phyloP scores from a whole-genome alignment of 2,797 vertebrate genomes.

The Cichlasoma orientale region DNA sequence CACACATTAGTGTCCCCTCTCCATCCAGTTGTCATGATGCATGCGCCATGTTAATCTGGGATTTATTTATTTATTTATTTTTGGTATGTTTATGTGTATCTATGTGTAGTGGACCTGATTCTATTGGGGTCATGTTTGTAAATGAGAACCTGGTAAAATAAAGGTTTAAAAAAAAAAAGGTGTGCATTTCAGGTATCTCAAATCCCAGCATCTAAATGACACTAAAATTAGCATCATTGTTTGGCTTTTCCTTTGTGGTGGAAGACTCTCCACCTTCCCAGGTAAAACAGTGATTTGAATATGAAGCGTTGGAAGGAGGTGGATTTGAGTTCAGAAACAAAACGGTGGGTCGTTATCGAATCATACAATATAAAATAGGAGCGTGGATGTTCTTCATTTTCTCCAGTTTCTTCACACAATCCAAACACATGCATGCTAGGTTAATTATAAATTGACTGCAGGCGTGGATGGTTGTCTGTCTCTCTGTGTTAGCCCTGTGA shows the following conservation, averaged over 20 bases:
- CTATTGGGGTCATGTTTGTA: too few relatives aligned
- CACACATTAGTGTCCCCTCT: too few relatives aligned
- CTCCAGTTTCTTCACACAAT: background rate
- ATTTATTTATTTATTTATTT: too few relatives aligned
- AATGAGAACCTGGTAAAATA: too few relatives aligned
- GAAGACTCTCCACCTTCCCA: background rate
- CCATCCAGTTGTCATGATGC: too few relatives aligned
- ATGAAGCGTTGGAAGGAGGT: background rate
- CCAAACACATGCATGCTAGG: background rate
- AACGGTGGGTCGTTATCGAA: background rate
- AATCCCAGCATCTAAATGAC: background rate
- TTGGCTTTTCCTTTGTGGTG: background rate
- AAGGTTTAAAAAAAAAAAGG: too few relatives aligned
- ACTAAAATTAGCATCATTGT: background rate
- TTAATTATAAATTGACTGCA: background rate
- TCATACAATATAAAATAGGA: background rate
- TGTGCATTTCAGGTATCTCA: background rate
- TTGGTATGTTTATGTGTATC: too few relatives aligned
- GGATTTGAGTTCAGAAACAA: rapidly evolving
- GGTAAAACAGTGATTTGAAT: background rate
- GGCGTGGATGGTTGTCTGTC: background rate
- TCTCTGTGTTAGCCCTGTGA: background rate
- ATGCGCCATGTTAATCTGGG: too few relatives aligned
- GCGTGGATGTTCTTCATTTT: background rate
- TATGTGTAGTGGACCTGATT: too few relatives aligned